A percentile compares a stretch with the other conserved stretches of the same genome.
phyloP scores from a whole-genome alignment of 2,888 invertebrate species.

The Caenorhabditis sulstoni region DNA sequence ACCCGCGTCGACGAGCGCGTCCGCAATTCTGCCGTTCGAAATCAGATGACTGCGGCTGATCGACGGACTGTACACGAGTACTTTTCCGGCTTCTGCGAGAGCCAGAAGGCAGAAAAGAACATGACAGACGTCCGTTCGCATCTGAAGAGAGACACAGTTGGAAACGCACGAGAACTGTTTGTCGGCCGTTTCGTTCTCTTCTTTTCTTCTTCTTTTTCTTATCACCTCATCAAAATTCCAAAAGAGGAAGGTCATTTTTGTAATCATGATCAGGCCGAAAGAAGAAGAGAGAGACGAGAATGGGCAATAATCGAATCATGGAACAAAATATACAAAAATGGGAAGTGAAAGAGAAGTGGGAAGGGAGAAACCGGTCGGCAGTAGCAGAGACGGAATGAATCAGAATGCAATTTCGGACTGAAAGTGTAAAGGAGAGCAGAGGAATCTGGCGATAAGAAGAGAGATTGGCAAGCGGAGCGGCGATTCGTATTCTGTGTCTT shows the following conservation, averaged over 20 bases:
- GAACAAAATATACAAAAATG: conserved; percentile 14
- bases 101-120: conserved; percentile 1
- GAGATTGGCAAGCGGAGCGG: neutral
- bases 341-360: conserved; percentile 4
- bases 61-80: conserved; percentile 68
- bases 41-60: conserved; percentile 70
- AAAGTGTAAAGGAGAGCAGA: neutral
- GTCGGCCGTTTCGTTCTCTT: no score
- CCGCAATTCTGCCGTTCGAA: conserved; percentile 73
- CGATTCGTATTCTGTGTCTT: conserved; percentile 2
- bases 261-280: neutral
- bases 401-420: conserved; percentile 19
- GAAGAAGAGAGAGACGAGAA: neutral
- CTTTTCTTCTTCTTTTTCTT: no score
- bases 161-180: neutral
- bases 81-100: conserved; percentile 39
- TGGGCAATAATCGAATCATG: conserved; percentile 27
- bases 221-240: neutral
- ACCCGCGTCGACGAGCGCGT: conserved; percentile 72
- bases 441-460: neutral
- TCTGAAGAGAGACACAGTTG: neutral
- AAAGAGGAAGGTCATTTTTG: neutral
- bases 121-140: neutral
- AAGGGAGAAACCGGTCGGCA: conserved; percentile 19
- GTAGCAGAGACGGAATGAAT: conserved; percentile 43